Percentiles rank a stretch among this genome's conserved stretches.
Evolutionary conservation across 2,113 vertebrate genomes (phyloP).

Genomic region (Ptyas mucosa): DNA sequence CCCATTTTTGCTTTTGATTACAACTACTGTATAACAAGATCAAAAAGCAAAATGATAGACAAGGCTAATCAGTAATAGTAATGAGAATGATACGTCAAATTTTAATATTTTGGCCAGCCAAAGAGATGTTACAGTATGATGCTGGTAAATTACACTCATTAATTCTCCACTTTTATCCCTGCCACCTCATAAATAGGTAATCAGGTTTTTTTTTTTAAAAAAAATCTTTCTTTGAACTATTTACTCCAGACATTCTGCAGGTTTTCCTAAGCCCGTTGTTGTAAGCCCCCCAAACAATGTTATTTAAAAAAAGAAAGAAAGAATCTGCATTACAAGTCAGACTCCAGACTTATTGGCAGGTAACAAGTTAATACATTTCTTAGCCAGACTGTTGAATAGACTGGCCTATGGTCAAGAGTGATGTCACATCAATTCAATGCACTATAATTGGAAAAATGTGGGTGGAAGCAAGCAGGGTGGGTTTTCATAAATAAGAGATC

Average conservation of each 20-base stretch:
- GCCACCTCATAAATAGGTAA: background rate
- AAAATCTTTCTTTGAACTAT: slow-evolving; percentile 37
- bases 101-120: background rate
- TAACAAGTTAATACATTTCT: slow-evolving; percentile 79
- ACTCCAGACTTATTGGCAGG: slow-evolving; percentile 77
- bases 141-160: background rate
- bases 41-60: background rate
- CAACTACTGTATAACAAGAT: background rate
- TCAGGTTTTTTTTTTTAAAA: background rate
- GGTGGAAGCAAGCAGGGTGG: slow-evolving; percentile 57
- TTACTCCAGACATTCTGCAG: slow-evolving; percentile 41
- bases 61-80: background rate
- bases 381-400: slow-evolving; percentile 73
- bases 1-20: background rate
- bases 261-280: slow-evolving; percentile 45
- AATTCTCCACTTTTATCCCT: background rate
- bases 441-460: slow-evolving; percentile 82
- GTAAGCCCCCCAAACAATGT: slow-evolving; percentile 66
- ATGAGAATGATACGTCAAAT: background rate
- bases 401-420: slow-evolving; percentile 80
- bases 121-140: background rate
- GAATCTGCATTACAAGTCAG: slow-evolving; percentile 69
- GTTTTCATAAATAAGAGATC: slow-evolving; percentile 49
- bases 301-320: slow-evolving; percentile 67
- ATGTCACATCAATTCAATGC: slow-evolving; percentile 80